Percentiles rank a stretch among this genome's conserved stretches.
Evolutionary conservation across 2,113 vertebrate species (phyloP).

Genomic region (Chauna torquata): DNA sequence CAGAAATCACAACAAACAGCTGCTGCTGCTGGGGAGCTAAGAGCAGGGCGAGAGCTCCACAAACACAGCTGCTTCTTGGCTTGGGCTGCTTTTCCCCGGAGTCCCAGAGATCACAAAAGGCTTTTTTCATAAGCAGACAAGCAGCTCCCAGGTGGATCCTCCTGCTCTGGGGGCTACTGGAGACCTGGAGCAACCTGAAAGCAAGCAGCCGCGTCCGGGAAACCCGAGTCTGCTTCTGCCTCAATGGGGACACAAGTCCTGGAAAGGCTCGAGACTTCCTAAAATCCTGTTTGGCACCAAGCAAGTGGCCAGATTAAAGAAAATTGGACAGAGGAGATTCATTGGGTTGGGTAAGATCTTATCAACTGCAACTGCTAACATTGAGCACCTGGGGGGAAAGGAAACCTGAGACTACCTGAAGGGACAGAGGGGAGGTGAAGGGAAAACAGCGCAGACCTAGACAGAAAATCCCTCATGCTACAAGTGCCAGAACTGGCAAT

Average conservation of each 20-base stretch:
- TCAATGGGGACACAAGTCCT: background rate
- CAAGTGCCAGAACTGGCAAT: background rate
- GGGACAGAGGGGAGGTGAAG: background rate
- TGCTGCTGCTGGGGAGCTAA: constrained; percentile 34
- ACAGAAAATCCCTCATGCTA: background rate
- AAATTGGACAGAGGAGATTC: background rate
- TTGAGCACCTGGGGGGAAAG: background rate
- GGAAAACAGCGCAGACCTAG: background rate
- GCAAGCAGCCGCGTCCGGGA: background rate
- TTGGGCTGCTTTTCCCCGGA: background rate
- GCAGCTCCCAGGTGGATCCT: constrained; percentile 20
- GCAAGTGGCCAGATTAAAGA: background rate
- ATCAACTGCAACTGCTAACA: background rate
- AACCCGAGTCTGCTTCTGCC: background rate
- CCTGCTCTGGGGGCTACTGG: background rate
- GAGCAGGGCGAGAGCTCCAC: constrained; percentile 28
- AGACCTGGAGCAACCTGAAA: background rate
- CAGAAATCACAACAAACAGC: constrained; percentile 23
- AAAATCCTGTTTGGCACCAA: constrained; percentile 11
- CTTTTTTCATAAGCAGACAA: background rate
- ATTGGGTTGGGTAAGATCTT: background rate
- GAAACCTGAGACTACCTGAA: background rate
- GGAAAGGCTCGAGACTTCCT: background rate
- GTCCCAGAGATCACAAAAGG: constrained; percentile 23
- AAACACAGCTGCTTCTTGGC: constrained; percentile 65